Conservation (phyloP, 2,113 vertebrate genomes). For the Mirounga angustirostris region DNA sequence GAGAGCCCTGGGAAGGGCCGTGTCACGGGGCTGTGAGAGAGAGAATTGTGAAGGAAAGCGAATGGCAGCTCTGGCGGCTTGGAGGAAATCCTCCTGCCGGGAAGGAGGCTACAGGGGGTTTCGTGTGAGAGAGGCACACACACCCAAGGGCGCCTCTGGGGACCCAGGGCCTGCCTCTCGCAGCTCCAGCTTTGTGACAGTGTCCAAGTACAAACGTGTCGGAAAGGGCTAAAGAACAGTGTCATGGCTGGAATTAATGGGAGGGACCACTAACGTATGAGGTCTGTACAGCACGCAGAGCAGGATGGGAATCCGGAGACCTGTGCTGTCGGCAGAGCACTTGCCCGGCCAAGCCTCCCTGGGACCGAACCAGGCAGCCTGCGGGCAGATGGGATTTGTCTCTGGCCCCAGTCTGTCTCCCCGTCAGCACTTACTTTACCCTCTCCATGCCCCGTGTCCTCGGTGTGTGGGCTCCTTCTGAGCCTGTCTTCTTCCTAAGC, state of each 20-base stretch:
- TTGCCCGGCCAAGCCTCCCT: neutral
- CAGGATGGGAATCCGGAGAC: neutral
- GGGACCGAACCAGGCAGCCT: neutral
- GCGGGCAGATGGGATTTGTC: no score
- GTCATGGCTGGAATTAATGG: neutral
- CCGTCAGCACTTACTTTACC: neutral
- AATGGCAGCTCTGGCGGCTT: neutral
- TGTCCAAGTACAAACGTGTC: neutral
- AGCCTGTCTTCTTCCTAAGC: neutral
- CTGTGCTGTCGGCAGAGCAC: neutral
- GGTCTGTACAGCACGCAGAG: neutral
- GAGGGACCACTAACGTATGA: neutral
- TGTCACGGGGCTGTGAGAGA: neutral
- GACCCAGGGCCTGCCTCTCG: neutral
- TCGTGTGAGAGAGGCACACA: rapidly evolving
- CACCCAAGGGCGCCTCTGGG: neutral
- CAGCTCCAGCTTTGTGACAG: neutral
- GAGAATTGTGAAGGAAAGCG: conserved; percentile 20
- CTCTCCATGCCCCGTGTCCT: neutral
- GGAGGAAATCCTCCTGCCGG: neutral
- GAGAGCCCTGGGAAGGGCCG: conserved; percentile 30
- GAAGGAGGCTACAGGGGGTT: neutral
- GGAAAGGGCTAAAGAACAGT: neutral
- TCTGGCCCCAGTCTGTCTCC: neutral
- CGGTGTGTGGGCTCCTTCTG: neutral